Conservation (phyloP, 2,113 vertebrate species). For the Cyrtonyx montezumae region DNA sequence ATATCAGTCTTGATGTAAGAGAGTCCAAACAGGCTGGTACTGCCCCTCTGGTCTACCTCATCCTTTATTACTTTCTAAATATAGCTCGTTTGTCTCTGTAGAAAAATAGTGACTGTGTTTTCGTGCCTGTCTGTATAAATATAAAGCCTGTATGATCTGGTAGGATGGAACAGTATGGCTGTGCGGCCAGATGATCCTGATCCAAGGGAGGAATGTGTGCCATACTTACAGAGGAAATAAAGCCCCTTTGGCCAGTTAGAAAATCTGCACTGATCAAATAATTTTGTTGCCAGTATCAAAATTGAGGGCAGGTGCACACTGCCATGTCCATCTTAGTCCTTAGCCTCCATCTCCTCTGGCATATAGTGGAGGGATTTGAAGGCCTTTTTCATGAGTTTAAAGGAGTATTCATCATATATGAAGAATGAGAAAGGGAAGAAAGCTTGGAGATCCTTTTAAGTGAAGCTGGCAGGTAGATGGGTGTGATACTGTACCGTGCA, state of each 20-base stretch:
- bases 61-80: not conserved
- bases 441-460: not conserved
- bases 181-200: not conserved
- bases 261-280: not conserved
- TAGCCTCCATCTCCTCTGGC: not conserved
- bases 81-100: not conserved
- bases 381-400: not conserved
- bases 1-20: not conserved
- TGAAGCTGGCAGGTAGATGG: not conserved
- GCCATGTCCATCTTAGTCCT: not conserved
- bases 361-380: not conserved
- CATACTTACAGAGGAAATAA: not conserved
- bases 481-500: not conserved
- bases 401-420: not conserved
- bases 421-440: not conserved
- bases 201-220: rapidly evolving
- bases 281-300: not conserved
- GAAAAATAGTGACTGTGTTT: not conserved
- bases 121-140: not conserved
- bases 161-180: not conserved
- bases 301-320: not conserved
- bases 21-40: not conserved
- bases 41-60: not conserved
- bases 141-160: not conserved
- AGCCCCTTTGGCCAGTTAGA: not conserved